Evolutionary conservation across 2,888 invertebrate species (phyloP).

Genomic region (Rhagium mordax): DNA sequence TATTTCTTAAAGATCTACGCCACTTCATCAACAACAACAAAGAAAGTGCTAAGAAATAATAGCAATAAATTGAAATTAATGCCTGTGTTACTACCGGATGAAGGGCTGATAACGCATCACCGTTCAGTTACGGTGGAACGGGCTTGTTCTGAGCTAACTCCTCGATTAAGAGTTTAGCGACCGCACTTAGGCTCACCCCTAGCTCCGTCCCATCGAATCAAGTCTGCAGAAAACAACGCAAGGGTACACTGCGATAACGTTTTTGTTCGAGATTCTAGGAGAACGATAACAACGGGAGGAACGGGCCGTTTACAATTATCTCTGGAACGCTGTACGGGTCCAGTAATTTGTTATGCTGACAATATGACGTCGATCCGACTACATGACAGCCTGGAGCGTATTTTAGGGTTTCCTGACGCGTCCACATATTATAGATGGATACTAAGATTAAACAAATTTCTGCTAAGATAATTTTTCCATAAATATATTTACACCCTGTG

Average conservation of each 20-base stretch:
- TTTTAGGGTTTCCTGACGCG: too few relatives aligned
- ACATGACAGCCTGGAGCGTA: background rate
- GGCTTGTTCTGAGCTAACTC: background rate
- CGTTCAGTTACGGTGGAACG: background rate
- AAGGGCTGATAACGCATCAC: too few relatives aligned
- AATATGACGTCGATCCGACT: background rate
- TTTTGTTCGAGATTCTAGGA: background rate
- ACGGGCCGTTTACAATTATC: background rate
- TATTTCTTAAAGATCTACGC: too few relatives aligned
- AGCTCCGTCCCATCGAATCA: background rate
- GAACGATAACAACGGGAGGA: background rate
- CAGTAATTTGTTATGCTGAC: background rate
- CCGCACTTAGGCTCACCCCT: background rate
- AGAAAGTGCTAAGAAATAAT: too few relatives aligned
- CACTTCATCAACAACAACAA: too few relatives aligned
- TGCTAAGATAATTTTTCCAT: too few relatives aligned
- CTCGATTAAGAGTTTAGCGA: background rate
- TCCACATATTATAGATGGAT: too few relatives aligned
- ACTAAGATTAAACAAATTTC: too few relatives aligned
- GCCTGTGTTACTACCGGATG: too few relatives aligned
- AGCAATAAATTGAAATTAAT: too few relatives aligned
- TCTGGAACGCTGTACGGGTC: background rate
- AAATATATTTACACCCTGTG: too few relatives aligned
- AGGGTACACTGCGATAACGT: background rate
- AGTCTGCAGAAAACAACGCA: background rate